Conservation (phyloP, 2,797 vertebrate species). For the Coccyzus lansbergi region DNA sequence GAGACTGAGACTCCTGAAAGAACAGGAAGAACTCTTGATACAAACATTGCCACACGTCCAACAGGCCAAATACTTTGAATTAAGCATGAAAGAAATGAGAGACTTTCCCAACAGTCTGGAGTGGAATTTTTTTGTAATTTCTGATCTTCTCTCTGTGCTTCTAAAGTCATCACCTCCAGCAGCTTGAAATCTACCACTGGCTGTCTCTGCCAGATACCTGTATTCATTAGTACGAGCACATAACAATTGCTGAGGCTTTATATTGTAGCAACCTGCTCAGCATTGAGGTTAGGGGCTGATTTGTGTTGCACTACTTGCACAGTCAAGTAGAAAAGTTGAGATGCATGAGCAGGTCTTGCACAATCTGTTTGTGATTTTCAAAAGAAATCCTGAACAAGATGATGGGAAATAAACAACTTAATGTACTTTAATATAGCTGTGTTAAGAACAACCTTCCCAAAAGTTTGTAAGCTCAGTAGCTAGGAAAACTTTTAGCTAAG, state of each 20-base stretch:
- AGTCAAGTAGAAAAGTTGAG: not conserved
- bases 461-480: not conserved
- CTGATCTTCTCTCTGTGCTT: conserved; percentile 49
- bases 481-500: not conserved
- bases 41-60: conserved; percentile 41
- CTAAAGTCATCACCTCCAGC: conserved; percentile 59
- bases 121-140: conserved; percentile 38
- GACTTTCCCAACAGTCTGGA: conserved; percentile 5
- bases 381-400: not conserved
- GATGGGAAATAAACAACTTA: not conserved
- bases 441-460: not conserved
- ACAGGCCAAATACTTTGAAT: conserved; percentile 57
- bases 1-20: conserved; percentile 40
- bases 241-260: not conserved
- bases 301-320: not conserved
- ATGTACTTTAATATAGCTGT: not conserved
- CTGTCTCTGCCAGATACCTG: conserved; percentile 7
- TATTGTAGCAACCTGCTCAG: not conserved
- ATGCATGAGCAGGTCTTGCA: not conserved
- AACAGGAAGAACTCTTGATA: conserved; percentile 62
- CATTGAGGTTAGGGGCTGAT: not conserved
- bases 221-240: conserved; percentile 3
- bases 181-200: conserved; percentile 21
- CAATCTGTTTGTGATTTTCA: not conserved
- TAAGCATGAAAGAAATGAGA: conserved; percentile 54